These are phyloP conservation scores for Pristionchus arcanus DNA, from an alignment of 2,888 invertebrate genomes.

Conservation along the genomic window DNA sequence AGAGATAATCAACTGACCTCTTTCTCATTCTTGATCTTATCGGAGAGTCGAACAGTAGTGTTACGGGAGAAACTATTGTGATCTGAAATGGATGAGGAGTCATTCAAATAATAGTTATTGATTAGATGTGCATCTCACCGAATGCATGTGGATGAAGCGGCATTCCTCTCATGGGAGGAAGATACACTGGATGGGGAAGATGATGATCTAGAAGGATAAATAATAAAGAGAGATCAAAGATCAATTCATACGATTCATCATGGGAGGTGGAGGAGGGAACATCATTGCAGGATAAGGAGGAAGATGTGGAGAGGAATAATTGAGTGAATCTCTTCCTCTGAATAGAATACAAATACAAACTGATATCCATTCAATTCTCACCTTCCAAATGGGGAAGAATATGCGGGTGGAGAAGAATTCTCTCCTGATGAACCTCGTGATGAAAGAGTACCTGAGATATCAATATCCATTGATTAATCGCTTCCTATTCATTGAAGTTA, in stretches of 20 bases:
- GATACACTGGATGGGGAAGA: background rate
- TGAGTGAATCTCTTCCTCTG: background rate
- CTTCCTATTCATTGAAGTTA: background rate
- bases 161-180: slow-evolving; percentile 9
- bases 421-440: slow-evolving; percentile 36
- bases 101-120: background rate
- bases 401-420: slow-evolving; percentile 6
- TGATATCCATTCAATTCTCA: background rate
- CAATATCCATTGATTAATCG: background rate
- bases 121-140: background rate
- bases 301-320: background rate
- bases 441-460: slow-evolving; percentile 10
- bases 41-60: slow-evolving; percentile 60
- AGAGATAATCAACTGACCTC: slow-evolving; percentile 3
- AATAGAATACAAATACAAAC: background rate
- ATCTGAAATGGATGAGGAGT: background rate
- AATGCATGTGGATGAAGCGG: slow-evolving; percentile 1
- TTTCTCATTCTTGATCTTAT: slow-evolving; percentile 55
- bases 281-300: slow-evolving; percentile 20
- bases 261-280: slow-evolving; percentile 1
- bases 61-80: slow-evolving; percentile 57
- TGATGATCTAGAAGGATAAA: background rate
- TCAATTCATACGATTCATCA: slow-evolving; percentile 11
- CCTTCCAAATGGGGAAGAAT: background rate
- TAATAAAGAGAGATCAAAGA: background rate